Evolutionary conservation across 2,113 vertebrate species (phyloP).

Genomic region (Planiliza haematocheilus): DNA sequence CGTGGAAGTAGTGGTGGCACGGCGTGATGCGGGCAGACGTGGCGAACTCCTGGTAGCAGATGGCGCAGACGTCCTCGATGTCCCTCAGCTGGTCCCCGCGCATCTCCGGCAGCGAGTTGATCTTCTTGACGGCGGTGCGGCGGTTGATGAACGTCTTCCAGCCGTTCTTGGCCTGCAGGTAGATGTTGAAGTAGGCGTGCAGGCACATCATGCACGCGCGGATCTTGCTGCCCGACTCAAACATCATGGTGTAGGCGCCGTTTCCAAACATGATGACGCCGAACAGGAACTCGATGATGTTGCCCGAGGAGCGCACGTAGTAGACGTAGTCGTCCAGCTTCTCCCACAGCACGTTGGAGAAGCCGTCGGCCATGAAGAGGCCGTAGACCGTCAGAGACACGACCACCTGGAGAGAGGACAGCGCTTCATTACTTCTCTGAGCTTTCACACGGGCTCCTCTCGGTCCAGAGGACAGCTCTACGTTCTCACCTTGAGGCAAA

Average conservation of each 20-base stretch:
- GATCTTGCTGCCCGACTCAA: constrained; percentile 97
- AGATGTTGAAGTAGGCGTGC: constrained; percentile 99
- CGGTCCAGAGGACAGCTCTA: too few relatives aligned
- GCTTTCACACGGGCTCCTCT: too few relatives aligned
- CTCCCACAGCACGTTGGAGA: constrained; percentile 96
- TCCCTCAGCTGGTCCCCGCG: constrained; percentile 86
- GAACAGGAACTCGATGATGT: constrained; percentile 97
- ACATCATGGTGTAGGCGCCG: constrained; percentile 97
- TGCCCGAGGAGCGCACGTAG: constrained; percentile 95
- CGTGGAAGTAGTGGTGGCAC: constrained; percentile 96
- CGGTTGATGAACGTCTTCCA: constrained; percentile 99
- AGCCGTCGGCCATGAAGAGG: constrained; percentile 96
- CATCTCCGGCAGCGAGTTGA: constrained; percentile 95
- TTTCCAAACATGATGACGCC: constrained; percentile 99
- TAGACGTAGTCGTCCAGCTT: constrained; percentile 99
- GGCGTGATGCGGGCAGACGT: constrained; percentile 94
- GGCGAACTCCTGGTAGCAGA: constrained; percentile 98
- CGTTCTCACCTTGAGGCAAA: constrained; percentile 91
- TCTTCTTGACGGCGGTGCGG: constrained; percentile 96
- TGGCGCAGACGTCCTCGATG: constrained; percentile 96
- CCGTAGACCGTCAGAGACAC: constrained; percentile 96
- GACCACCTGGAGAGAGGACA: constrained; percentile 77
- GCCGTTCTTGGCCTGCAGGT: constrained; percentile 97
- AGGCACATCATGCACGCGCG: constrained; percentile 99
- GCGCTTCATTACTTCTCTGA: too few relatives aligned